Conservation (phyloP, 2,888 invertebrate species). For the Archips crataeganus region DNA sequence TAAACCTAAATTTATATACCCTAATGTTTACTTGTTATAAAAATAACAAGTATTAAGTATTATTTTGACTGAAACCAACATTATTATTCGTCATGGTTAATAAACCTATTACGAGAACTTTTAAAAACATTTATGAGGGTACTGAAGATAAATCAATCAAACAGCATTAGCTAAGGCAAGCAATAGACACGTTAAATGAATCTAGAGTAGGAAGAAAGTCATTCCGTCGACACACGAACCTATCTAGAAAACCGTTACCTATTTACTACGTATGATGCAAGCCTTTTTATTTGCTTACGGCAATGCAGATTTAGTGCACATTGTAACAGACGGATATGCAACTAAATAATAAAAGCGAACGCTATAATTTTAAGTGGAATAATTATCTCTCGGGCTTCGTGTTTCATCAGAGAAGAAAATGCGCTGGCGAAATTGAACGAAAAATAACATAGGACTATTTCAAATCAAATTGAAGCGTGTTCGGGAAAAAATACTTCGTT, state of each 20-base stretch:
- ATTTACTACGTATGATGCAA: conserved; percentile 27
- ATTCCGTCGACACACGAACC: conserved; percentile 19
- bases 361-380: background rate
- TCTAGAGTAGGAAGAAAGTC: conserved; percentile 38
- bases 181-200: conserved; percentile 17
- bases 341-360: conserved; percentile 17
- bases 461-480: too few relatives aligned
- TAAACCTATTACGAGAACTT: too few relatives aligned
- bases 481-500: too few relatives aligned
- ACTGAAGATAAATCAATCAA: background rate
- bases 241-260: conserved; percentile 29
- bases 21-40: too few relatives aligned
- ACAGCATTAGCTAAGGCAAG: background rate
- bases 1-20: too few relatives aligned
- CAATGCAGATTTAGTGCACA: conserved; percentile 39
- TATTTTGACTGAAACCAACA: too few relatives aligned
- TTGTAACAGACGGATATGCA: conserved; percentile 30
- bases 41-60: too few relatives aligned
- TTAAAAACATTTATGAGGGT: background rate
- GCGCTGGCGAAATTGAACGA: background rate
- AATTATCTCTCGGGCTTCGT: background rate
- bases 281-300: conserved; percentile 40
- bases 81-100: too few relatives aligned
- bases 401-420: background rate
- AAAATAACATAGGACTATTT: too few relatives aligned